phyloP scores from a whole-genome alignment of 2,888 invertebrate genomes.

The Nephrotoma appendiculata region DNA sequence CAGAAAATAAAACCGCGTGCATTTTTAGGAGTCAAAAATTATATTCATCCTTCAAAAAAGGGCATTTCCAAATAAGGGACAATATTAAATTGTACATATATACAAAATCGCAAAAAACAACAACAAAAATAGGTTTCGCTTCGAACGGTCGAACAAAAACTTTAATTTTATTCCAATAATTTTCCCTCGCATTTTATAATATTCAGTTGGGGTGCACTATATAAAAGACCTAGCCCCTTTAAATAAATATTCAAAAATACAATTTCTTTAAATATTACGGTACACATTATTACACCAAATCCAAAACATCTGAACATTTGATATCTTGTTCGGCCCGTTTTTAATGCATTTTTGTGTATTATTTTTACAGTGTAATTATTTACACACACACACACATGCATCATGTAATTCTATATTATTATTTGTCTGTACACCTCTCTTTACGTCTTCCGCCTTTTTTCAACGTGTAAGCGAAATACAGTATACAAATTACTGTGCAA shows the following conservation, averaged over 20 bases:
- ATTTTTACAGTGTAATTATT: not conserved
- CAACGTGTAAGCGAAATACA: not conserved
- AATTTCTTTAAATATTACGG: not conserved
- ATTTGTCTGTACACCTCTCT: not conserved
- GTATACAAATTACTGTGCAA: not conserved
- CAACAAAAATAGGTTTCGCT: not conserved
- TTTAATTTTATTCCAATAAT: not conserved
- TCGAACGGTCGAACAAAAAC: not conserved
- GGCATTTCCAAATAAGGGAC: not conserved
- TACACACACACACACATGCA: not conserved
- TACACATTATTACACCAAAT: not conserved
- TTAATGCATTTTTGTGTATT: not conserved
- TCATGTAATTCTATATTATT: not conserved
- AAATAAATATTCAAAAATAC: not conserved
- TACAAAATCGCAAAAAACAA: not conserved
- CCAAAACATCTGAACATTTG: not conserved
- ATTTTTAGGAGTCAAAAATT: not conserved
- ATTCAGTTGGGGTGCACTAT: not conserved
- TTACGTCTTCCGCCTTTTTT: constrained; percentile 4
- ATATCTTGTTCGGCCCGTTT: not conserved
- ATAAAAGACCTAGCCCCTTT: not conserved
- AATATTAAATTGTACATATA: not conserved
- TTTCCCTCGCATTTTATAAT: not conserved
- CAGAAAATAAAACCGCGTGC: not conserved
- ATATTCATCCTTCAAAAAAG: not conserved